These are phyloP conservation scores for Scomber colias DNA, from an alignment of 2,113 vertebrate species.

Conservation along the genomic window DNA sequence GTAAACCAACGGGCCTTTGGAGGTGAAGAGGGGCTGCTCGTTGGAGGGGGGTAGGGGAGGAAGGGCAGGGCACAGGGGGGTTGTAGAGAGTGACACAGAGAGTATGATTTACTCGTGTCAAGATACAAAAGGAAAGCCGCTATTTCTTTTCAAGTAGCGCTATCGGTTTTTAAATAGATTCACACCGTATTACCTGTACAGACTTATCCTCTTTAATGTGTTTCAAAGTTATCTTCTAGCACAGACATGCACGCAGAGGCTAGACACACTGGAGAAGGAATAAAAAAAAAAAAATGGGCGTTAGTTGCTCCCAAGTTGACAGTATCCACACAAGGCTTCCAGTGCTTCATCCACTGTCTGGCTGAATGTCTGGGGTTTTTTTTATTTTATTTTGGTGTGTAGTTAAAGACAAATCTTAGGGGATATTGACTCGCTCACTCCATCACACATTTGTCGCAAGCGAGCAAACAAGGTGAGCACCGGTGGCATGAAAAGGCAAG, in stretches of 20 bases:
- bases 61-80: not conserved
- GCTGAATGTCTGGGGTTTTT: constrained; percentile 42
- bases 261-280: not conserved
- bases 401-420: constrained; percentile 52
- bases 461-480: constrained; percentile 63
- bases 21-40: constrained; percentile 61
- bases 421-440: constrained; percentile 66
- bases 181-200: constrained; percentile 30
- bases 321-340: constrained; percentile 32
- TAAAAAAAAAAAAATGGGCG: constrained; percentile 17
- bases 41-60: too few relatives aligned
- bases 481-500: constrained; percentile 47
- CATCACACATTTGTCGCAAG: constrained; percentile 59
- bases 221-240: constrained; percentile 34
- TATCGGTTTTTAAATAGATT: constrained; percentile 49
- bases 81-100: constrained; percentile 35
- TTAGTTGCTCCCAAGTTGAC: constrained; percentile 40
- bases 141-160: constrained; percentile 27
- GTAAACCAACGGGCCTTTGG: constrained; percentile 60
- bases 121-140: constrained; percentile 34
- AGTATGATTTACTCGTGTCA: constrained; percentile 50
- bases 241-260: not conserved
- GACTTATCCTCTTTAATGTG: constrained; percentile 29
- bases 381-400: not conserved
- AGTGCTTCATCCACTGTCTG: constrained; percentile 42